phyloP scores from a whole-genome alignment of 2,888 invertebrate species.

The Empis livida region DNA sequence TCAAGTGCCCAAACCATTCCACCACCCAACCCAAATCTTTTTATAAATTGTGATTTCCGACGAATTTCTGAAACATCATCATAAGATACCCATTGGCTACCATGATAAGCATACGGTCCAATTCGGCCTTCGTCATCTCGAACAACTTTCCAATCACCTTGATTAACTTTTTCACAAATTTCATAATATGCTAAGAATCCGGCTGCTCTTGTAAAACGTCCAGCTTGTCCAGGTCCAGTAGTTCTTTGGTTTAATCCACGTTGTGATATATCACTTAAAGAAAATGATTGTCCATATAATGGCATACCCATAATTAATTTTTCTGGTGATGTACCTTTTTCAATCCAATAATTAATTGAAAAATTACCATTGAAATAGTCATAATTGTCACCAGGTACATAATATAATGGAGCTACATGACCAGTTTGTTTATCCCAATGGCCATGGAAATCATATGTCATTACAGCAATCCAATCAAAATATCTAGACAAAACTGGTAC shows the following conservation, averaged over 20 bases:
- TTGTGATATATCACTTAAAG: conserved; percentile 40
- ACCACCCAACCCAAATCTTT: conserved; percentile 49
- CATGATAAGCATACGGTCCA: conserved; percentile 60
- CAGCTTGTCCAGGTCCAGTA: conserved; percentile 55
- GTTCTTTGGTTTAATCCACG: conserved; percentile 45
- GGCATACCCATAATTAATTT: conserved; percentile 65
- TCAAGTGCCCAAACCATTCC: conserved; percentile 70
- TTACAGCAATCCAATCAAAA: conserved; percentile 69
- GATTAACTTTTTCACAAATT: conserved; percentile 49
- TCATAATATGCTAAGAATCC: conserved; percentile 70
- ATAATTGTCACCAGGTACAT: conserved; percentile 47
- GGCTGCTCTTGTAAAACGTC: conserved; percentile 52
- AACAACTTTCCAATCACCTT: conserved; percentile 46
- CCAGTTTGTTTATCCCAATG: conserved; percentile 61
- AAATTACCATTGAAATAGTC: conserved; percentile 59
- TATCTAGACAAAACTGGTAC: conserved; percentile 49
- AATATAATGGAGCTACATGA: conserved; percentile 60
- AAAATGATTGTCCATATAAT: conserved; percentile 64
- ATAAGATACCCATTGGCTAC: conserved; percentile 69
- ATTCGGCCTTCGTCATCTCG: conserved; percentile 47
- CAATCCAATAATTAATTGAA: conserved; percentile 60
- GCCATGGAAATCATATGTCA: conserved; percentile 72
- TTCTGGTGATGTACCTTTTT: conserved; percentile 46
- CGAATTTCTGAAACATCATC: conserved; percentile 53
- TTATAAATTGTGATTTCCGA: conserved; percentile 46